Base-by-base conservation (phyloP, 2,797 vertebrate genomes). In the Champsocephalus esox region DNA sequence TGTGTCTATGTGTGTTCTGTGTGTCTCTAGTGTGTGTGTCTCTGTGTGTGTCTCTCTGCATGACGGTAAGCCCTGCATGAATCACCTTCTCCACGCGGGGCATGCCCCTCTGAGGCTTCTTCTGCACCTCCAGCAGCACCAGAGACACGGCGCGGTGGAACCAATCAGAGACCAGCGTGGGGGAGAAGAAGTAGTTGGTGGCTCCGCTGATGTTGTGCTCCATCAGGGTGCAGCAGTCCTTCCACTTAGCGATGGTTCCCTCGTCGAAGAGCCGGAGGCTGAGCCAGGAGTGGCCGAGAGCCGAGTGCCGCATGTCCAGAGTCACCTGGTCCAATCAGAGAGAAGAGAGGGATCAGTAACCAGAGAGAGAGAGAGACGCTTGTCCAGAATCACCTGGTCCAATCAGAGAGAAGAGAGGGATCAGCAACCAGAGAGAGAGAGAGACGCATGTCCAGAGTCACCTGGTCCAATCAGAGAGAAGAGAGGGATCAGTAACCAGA, bases 111-210 rank as follows among this genome's bases (percentile, higher is more conserved):
- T 99, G 98, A 0, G 97, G 98, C 88, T 99, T 99, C 90, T 97
- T 97, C 94, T 98, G 97, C 71, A 99, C 96, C 93, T 99, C 98
- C 0, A 95, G 95, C 4, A 99, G 95, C 63, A 99, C 98, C 1
- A 97, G 86, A 48, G 96, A 95, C 82, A 99, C 96, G 59, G 98
- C 96, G 70, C 97, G 96, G 56, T 97, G 93, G 92, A 99, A 99
- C 98, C 98, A 99, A 90, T 97, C 97, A 0, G 97, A 96, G 38
- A 99, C 98, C 83, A 96, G 95, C 0, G 97, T 99, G 0, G 98
- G 98, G 0, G 97, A 98, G 90, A 99, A 99, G 93, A 98, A 99
- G 91, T 97, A 98, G 92, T 99, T 98, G 86, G 96, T 96, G 66
- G 96, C 94, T 0, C 97, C 96, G 0, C 93, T 98, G 92, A 96